phyloP scores from a whole-genome alignment of 2,113 vertebrate genomes.

The Leptosomus discolor region DNA sequence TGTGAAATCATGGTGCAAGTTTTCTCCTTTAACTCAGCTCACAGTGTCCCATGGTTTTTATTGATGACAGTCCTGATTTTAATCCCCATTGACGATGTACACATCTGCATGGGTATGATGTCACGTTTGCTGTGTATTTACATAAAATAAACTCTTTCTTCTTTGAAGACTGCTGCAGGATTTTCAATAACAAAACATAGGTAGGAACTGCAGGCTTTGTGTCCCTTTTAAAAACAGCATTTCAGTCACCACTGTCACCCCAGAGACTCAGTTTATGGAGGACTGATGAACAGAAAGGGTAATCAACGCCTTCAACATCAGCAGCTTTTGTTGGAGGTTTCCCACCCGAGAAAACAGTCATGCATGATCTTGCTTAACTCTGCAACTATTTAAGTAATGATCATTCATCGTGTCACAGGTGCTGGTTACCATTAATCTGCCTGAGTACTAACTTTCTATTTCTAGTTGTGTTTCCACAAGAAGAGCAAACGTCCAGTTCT shows the following conservation, averaged over 20 bases:
- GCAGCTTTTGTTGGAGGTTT: background rate
- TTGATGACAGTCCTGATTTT: background rate
- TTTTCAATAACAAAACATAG: background rate
- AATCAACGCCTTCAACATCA: background rate
- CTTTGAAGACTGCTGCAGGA: background rate
- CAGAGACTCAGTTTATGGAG: rapidly evolving
- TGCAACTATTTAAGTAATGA: background rate
- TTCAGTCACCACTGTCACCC: background rate
- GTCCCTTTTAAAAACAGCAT: background rate
- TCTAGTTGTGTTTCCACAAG: background rate
- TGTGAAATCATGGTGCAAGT: background rate
- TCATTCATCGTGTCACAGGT: background rate
- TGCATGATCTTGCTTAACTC: background rate
- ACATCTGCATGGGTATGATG: background rate
- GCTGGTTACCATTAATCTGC: background rate
- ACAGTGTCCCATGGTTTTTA: background rate
- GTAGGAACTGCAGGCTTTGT: background rate
- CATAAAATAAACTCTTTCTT: background rate
- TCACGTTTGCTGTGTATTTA: background rate
- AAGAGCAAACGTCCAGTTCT: background rate
- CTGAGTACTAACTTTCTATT: background rate
- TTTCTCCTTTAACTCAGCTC: background rate
- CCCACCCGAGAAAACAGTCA: background rate
- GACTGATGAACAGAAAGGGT: background rate
- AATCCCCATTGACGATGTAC: background rate